Conservation (phyloP, 2,888 invertebrate species). For the Altica lythri region DNA sequence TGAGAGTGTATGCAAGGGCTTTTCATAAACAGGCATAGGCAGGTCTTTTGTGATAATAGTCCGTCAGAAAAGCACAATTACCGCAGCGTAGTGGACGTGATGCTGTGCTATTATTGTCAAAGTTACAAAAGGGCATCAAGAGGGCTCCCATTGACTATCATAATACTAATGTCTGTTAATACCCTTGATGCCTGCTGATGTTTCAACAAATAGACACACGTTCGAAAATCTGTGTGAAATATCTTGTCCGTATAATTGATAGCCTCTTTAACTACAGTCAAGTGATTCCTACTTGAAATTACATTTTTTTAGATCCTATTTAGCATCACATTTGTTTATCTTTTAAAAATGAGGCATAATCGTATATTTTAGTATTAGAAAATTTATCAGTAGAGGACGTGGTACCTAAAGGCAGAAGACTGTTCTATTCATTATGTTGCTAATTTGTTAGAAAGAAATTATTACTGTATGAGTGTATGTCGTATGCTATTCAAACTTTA, state of each 20-base stretch:
- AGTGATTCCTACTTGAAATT: too few relatives aligned
- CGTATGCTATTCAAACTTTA: too few relatives aligned
- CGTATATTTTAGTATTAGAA: too few relatives aligned
- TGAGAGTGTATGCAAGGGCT: too few relatives aligned
- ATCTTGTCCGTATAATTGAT: slow-evolving; percentile 20
- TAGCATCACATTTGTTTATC: too few relatives aligned
- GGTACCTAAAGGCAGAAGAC: too few relatives aligned
- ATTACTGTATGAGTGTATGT: too few relatives aligned
- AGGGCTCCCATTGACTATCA: slow-evolving; percentile 31
- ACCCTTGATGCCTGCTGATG: slow-evolving; percentile 26
- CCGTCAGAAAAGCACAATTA: slow-evolving; percentile 32
- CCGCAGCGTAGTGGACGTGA: slow-evolving; percentile 30
- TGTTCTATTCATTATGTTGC: too few relatives aligned
- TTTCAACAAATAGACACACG: slow-evolving; percentile 30
- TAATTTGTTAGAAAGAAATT: too few relatives aligned
- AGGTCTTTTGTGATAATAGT: slow-evolving; percentile 19
- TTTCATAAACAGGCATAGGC: neutral
- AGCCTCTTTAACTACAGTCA: slow-evolving; percentile 17
- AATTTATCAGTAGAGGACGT: too few relatives aligned
- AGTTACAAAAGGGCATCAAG: slow-evolving; percentile 26
- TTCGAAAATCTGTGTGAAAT: slow-evolving; percentile 29
- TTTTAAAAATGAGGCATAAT: too few relatives aligned
- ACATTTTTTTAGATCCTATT: too few relatives aligned
- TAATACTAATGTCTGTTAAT: slow-evolving; percentile 35
- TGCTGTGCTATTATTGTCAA: slow-evolving; percentile 33